A percentile compares a stretch with the other conserved stretches of the same genome.
phyloP scores from a whole-genome alignment of 2,113 vertebrate species.

The Tragelaphus scriptus region DNA sequence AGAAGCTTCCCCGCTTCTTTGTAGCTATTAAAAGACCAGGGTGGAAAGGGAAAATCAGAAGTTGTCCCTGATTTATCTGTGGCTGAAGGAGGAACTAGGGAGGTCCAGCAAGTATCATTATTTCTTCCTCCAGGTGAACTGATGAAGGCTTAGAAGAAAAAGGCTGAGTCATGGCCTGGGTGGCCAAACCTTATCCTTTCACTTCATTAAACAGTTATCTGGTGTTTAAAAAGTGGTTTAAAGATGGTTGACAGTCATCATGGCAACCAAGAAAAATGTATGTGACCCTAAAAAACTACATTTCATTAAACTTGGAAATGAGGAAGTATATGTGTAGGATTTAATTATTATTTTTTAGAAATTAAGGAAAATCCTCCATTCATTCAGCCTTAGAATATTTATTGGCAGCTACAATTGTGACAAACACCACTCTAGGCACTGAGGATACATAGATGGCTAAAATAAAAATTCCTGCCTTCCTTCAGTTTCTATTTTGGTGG shows the following conservation, averaged over 20 bases:
- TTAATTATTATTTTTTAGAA: neutral
- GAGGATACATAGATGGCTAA: neutral
- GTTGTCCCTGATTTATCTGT: neutral
- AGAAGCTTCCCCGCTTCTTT: neutral
- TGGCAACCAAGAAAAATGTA: neutral
- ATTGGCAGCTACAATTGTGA: neutral
- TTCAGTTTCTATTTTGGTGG: neutral
- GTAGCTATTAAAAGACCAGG: neutral
- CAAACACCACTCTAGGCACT: neutral
- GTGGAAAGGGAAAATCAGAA: neutral
- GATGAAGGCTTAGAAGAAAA: neutral
- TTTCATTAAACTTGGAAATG: conserved; percentile 11
- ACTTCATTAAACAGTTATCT: neutral
- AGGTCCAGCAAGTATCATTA: neutral
- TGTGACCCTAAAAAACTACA: neutral
- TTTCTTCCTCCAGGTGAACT: neutral
- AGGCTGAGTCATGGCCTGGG: neutral
- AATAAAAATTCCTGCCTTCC: neutral
- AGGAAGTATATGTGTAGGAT: neutral
- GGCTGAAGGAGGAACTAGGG: neutral
- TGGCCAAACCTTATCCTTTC: neutral
- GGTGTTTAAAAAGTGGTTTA: neutral
- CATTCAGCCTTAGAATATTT: neutral
- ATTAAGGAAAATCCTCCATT: neutral
- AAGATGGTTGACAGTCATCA: neutral